Evolutionary conservation across 2,113 vertebrate genomes (phyloP).

Genomic region (Peucedramus taeniatus): DNA sequence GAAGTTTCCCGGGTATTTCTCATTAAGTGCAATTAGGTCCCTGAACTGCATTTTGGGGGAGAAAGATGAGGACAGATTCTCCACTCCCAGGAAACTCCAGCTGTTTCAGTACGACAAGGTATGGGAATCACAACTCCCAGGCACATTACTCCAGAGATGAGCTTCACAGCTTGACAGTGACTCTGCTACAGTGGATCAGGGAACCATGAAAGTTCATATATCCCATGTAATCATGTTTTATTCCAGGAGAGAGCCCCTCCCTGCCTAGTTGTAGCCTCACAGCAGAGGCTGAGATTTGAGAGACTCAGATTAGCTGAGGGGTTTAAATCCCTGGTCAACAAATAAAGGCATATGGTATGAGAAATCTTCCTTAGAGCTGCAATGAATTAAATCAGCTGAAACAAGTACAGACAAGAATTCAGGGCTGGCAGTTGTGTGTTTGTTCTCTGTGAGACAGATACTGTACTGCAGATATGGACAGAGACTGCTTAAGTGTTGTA

Average conservation of each 20-base stretch:
- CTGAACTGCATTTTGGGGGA: not conserved
- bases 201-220: not conserved
- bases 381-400: slow-evolving; percentile 1
- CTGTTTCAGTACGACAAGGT: not conserved
- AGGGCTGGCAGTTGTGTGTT: not conserved
- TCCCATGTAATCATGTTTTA: not conserved
- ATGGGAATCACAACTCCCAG: not conserved
- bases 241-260: not conserved
- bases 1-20: not conserved
- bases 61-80: not conserved
- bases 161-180: not conserved
- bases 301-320: not conserved
- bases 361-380: not conserved
- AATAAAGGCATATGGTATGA: slow-evolving; percentile 38
- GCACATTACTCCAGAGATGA: not conserved
- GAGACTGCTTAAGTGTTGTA: not conserved
- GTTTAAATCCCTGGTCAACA: not conserved
- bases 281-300: too few relatives aligned
- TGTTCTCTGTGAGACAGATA: not conserved
- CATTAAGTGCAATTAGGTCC: not conserved
- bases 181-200: not conserved
- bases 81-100: not conserved
- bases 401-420: not conserved
- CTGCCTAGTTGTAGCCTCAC: not conserved
- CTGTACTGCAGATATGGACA: not conserved